Evolutionary conservation across 2,797 vertebrate species (phyloP).

Genomic region (Poecilia velifera): DNA sequence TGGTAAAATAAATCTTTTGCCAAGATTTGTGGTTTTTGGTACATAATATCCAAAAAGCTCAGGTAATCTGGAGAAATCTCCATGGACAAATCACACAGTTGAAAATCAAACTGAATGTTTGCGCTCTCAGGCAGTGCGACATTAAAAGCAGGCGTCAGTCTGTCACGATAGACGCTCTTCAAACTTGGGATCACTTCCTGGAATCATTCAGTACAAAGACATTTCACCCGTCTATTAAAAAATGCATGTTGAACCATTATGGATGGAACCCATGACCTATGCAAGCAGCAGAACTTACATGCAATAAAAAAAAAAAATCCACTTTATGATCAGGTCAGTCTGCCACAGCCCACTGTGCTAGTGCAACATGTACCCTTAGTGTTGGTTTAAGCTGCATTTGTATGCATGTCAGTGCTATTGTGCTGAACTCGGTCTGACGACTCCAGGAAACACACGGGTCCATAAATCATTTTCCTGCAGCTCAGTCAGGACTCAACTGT

Average conservation of each 20-base stretch:
- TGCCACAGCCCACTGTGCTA: not conserved
- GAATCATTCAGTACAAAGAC: not conserved
- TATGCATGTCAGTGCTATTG: slow-evolving; percentile 9
- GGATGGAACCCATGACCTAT: not conserved
- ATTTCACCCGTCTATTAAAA: not conserved
- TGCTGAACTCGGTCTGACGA: slow-evolving; percentile 34
- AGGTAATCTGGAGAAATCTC: not conserved
- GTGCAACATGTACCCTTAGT: not conserved
- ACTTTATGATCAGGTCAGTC: not conserved
- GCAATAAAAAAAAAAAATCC: not conserved
- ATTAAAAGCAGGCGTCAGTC: not conserved
- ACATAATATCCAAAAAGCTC: not conserved
- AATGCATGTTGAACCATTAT: not conserved
- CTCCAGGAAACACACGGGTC: slow-evolving; percentile 37
- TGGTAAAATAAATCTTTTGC: not conserved
- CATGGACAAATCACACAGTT: not conserved
- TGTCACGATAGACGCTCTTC: not conserved
- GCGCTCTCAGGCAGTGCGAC: not conserved
- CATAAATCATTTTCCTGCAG: slow-evolving; percentile 66
- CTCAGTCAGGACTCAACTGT: slow-evolving; percentile 34
- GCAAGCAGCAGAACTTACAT: not conserved
- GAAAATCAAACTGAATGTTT: not conserved
- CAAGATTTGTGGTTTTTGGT: not conserved
- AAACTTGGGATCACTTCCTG: not conserved
- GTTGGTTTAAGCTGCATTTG: not conserved